phyloP scores from a whole-genome alignment of 2,113 vertebrate species.

The Hepsetus odoe region DNA sequence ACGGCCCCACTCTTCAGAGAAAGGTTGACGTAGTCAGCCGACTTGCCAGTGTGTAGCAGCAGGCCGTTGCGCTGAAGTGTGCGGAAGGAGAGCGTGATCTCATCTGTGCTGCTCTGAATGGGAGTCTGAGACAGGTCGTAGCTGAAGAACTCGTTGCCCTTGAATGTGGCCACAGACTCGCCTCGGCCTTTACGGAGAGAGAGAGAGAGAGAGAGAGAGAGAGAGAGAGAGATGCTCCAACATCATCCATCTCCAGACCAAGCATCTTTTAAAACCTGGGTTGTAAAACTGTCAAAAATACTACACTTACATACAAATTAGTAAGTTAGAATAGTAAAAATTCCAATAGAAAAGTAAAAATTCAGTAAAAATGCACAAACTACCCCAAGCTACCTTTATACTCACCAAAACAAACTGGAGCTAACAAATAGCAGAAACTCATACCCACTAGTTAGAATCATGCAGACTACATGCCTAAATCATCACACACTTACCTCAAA shows the following conservation, averaged over 20 bases:
- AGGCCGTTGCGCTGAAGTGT: constrained; percentile 92
- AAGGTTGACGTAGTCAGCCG: constrained; percentile 94
- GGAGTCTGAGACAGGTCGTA: constrained; percentile 94
- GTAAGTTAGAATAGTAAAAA: too few species aligned
- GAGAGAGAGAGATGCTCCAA: not conserved
- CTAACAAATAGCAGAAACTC: too few species aligned
- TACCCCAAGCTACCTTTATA: too few species aligned
- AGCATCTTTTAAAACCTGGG: not conserved
- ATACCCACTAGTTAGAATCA: too few species aligned
- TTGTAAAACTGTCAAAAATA: not conserved
- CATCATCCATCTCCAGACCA: not conserved
- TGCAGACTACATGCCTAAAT: too few species aligned
- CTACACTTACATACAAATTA: too few species aligned
- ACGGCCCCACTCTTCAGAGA: constrained; percentile 91
- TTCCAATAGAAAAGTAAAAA: too few species aligned
- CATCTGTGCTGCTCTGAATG: constrained; percentile 96
- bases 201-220: not conserved
- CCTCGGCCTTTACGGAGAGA: constrained; percentile 79
- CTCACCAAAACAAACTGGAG: too few species aligned
- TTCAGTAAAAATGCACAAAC: too few species aligned
- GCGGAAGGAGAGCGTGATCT: constrained; percentile 93
- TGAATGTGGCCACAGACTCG: constrained; percentile 92
- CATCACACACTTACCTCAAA: too few species aligned
- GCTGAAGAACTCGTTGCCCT: constrained; percentile 96
- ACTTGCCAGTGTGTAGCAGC: constrained; percentile 93